These are phyloP conservation scores for Thripadectes ignobilis DNA, from an alignment of 2,797 vertebrate genomes.

Conservation along the genomic window DNA sequence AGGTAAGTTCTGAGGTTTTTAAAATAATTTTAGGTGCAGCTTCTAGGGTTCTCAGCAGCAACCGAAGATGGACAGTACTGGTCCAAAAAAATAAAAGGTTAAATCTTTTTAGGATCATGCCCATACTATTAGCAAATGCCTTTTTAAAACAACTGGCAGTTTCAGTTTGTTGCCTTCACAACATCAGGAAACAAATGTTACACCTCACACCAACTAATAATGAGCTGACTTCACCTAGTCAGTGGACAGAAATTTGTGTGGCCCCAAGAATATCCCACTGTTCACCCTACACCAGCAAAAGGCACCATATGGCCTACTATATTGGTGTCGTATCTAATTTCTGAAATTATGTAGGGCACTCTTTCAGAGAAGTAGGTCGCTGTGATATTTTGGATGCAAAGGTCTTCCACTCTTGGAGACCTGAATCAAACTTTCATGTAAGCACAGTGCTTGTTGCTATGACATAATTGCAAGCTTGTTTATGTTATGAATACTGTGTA, in stretches of 20 bases:
- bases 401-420: slow-evolving; percentile 58
- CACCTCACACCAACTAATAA: slow-evolving; percentile 36
- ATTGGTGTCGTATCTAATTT: slow-evolving; percentile 65
- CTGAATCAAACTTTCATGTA: slow-evolving; percentile 54
- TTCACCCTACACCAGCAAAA: slow-evolving; percentile 62
- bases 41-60: not conserved
- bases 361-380: slow-evolving; percentile 59
- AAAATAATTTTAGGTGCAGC: not conserved
- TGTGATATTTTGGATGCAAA: slow-evolving; percentile 68
- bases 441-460: slow-evolving; percentile 65
- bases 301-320: slow-evolving; percentile 60
- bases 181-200: slow-evolving; percentile 41
- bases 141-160: slow-evolving; percentile 34
- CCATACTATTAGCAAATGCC: slow-evolving; percentile 15
- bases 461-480: slow-evolving; percentile 67
- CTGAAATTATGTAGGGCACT: slow-evolving; percentile 61
- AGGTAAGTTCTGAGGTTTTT: not conserved
- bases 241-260: slow-evolving; percentile 37
- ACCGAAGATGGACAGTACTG: not conserved
- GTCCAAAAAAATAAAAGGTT: not conserved
- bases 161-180: slow-evolving; percentile 46
- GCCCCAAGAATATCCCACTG: slow-evolving; percentile 52
- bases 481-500: slow-evolving; percentile 62
- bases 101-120: not conserved
- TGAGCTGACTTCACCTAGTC: slow-evolving; percentile 56